Conservation (phyloP, 2,797 vertebrate species). For the Rhinoraja longicauda region DNA sequence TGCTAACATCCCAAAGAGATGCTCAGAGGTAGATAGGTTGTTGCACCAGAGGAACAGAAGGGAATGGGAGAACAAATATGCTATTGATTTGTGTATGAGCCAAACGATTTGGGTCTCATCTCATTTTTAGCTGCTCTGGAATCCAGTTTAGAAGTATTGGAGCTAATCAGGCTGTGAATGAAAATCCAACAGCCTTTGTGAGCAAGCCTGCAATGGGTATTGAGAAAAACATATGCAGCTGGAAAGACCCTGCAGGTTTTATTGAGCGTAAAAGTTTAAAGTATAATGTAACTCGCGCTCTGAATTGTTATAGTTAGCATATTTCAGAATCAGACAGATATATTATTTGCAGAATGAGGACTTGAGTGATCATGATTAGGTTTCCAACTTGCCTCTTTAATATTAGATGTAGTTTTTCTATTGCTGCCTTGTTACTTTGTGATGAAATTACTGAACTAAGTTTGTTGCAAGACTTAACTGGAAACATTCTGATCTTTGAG, state of each 20-base stretch:
- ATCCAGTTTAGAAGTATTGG: not conserved
- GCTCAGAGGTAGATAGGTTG: too few relatives aligned
- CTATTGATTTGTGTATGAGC: not conserved
- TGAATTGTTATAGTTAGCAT: not conserved
- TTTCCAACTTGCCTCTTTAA: not conserved
- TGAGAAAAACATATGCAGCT: not conserved
- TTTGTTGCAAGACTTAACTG: not conserved
- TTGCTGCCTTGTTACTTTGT: not conserved
- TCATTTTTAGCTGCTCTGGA: not conserved
- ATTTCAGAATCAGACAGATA: not conserved
- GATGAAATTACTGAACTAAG: not conserved
- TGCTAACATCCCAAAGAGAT: too few relatives aligned
- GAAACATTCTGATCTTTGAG: not conserved
- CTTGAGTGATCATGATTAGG: not conserved
- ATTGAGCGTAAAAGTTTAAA: not conserved
- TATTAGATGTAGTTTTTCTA: not conserved
- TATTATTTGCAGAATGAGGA: not conserved
- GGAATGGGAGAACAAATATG: not conserved
- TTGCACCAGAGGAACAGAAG: not conserved
- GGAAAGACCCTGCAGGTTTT: not conserved
- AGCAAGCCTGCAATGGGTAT: not conserved
- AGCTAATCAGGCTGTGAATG: not conserved
- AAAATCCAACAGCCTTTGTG: not conserved
- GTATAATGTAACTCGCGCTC: not conserved
- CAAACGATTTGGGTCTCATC: too few relatives aligned